phyloP scores from a whole-genome alignment of 2,113 vertebrate genomes.

The Nymphicus hollandicus region DNA sequence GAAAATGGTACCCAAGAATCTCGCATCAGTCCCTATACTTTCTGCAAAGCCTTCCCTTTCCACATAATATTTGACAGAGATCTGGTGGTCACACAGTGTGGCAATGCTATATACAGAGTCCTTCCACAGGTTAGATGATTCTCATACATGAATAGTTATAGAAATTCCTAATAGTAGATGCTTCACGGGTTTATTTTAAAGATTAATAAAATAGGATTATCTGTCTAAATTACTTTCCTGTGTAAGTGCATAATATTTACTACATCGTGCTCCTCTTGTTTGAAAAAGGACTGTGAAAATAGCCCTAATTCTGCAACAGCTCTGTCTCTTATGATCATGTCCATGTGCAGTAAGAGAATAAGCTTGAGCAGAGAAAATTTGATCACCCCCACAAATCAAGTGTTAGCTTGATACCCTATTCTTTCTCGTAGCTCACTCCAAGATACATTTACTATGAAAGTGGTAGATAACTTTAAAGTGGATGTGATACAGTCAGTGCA shows the following conservation, averaged over 20 bases:
- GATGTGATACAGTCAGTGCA: not conserved
- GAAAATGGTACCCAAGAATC: constrained; percentile 97
- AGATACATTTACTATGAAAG: not conserved
- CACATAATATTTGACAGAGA: constrained; percentile 98
- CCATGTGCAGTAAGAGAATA: not conserved
- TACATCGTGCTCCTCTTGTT: not conserved
- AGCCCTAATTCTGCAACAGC: not conserved
- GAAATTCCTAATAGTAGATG: not conserved
- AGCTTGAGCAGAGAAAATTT: not conserved
- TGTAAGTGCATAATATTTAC: not conserved
- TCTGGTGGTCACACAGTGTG: constrained; percentile 94
- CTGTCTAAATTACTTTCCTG: not conserved
- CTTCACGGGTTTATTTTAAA: not conserved
- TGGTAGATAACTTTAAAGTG: not conserved
- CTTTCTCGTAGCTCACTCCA: not conserved
- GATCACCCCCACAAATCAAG: not conserved
- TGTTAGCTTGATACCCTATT: not conserved
- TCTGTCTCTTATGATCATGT: not conserved
- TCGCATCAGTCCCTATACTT: constrained; percentile 95
- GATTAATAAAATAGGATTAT: not conserved
- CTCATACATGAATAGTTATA: not conserved
- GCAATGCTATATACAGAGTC: constrained; percentile 95
- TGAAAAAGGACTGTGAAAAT: not conserved
- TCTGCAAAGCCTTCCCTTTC: constrained; percentile 98
- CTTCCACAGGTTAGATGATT: constrained; percentile 88